Evolutionary conservation across 2,797 vertebrate genomes (phyloP).

Genomic region (Acomys russatus): DNA sequence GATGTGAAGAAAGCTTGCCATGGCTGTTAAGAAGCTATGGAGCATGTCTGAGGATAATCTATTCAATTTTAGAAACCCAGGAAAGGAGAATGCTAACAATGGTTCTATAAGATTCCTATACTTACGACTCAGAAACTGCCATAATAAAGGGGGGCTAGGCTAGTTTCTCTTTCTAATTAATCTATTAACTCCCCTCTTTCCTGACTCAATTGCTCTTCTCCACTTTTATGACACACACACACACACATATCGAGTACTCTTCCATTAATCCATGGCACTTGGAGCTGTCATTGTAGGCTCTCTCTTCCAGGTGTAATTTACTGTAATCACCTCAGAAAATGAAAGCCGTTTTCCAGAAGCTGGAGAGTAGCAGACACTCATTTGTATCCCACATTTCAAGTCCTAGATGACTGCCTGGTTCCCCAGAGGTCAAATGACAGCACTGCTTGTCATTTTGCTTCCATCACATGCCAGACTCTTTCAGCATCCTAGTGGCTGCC

Average conservation of each 20-base stretch:
- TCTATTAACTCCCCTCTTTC: slow-evolving; percentile 63
- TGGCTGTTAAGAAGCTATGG: slow-evolving; percentile 22
- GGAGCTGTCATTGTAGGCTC: slow-evolving; percentile 49
- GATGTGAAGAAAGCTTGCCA: not conserved
- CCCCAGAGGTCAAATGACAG: slow-evolving; percentile 67
- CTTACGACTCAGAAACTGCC: slow-evolving; percentile 74
- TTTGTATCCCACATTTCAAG: slow-evolving; percentile 72
- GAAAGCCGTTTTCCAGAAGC: slow-evolving; percentile 62
- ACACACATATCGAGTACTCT: not conserved
- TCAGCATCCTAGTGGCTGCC: not conserved
- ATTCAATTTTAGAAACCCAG: slow-evolving; percentile 63
- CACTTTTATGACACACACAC: slow-evolving; percentile 7
- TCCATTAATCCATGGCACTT: slow-evolving; percentile 59
- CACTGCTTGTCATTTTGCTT: not conserved
- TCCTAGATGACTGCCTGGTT: slow-evolving; percentile 69
- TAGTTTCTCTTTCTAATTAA: slow-evolving; percentile 78
- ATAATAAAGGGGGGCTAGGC: slow-evolving; percentile 49
- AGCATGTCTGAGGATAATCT: slow-evolving; percentile 67
- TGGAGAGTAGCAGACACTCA: slow-evolving; percentile 68
- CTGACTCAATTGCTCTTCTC: slow-evolving; percentile 44
- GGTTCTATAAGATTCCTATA: slow-evolving; percentile 16
- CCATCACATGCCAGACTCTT: fast-evolving
- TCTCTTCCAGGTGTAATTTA: slow-evolving; percentile 73
- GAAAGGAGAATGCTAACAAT: slow-evolving; percentile 57
- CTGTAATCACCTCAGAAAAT: slow-evolving; percentile 71